These are phyloP conservation scores for Paramisgurnus dabryanus DNA, from an alignment of 2,113 vertebrate species.

Conservation along the genomic window DNA sequence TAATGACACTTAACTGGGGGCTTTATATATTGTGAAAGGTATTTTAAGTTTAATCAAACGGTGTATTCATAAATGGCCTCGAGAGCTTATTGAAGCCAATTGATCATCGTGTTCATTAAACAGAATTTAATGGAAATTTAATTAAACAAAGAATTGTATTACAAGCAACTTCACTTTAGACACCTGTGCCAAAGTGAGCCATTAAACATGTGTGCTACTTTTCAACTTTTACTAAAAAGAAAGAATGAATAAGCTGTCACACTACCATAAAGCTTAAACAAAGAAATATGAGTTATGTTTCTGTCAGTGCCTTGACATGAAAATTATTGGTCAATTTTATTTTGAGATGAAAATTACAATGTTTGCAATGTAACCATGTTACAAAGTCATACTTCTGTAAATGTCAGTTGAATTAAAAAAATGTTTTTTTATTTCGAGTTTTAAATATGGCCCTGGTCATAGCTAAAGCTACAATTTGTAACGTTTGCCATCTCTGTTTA, in stretches of 20 bases:
- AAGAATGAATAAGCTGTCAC: neutral
- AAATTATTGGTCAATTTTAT: neutral
- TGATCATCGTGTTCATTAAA: neutral
- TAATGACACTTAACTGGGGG: neutral
- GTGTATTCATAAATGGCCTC: neutral
- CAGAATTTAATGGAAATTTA: neutral
- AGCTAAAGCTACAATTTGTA: too few relatives aligned
- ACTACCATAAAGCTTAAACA: neutral
- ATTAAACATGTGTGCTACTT: neutral
- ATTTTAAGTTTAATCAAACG: slow-evolving; percentile 12
- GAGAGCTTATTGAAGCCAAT: neutral
- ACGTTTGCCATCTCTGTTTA: too few relatives aligned
- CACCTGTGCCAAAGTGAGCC: neutral
- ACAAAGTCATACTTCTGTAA: neutral
- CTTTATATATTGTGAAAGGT: neutral
- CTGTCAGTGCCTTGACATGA: neutral
- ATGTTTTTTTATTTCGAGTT: too few relatives aligned
- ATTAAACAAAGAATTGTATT: neutral
- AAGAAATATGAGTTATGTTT: neutral
- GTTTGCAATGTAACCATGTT: neutral
- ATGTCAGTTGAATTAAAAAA: too few relatives aligned
- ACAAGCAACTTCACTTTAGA: neutral
- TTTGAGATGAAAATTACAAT: neutral
- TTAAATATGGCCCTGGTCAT: too few relatives aligned
- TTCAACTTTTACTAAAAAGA: slow-evolving; percentile 5